A percentile compares a stretch with the other conserved stretches of the same genome.
Evolutionary conservation across 1,140 invertebrate species (phyloP).

Genomic region (Ditylenchus dipsaci): DNA sequence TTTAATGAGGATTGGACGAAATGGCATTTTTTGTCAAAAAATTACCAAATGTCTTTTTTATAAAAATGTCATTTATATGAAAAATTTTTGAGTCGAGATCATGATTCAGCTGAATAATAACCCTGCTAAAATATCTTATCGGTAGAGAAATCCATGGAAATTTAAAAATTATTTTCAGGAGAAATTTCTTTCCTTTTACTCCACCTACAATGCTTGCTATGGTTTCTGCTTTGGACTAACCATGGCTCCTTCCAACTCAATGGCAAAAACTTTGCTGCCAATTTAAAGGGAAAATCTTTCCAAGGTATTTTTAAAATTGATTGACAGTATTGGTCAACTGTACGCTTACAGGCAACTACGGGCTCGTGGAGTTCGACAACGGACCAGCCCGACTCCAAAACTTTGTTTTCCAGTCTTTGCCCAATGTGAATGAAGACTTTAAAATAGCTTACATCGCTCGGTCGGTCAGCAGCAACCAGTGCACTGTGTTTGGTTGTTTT

Average conservation of each 20-base stretch:
- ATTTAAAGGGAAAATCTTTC: slow-evolving; percentile 14
- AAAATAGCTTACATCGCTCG: slow-evolving; percentile 19
- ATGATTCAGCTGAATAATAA: too few relatives aligned
- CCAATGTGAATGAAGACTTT: slow-evolving; percentile 11
- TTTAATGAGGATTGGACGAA: too few relatives aligned
- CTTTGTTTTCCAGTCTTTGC: slow-evolving; percentile 18
- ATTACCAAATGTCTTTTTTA: too few relatives aligned
- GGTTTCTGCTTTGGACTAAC: slow-evolving; percentile 34
- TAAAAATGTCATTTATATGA: too few relatives aligned
- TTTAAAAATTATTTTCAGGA: slow-evolving; percentile 19
- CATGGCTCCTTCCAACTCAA: not conserved
- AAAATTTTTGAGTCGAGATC: too few relatives aligned
- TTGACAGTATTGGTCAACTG: too few relatives aligned
- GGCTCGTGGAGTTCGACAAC: slow-evolving; percentile 16
- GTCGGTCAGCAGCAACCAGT: not conserved
- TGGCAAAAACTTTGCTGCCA: not conserved
- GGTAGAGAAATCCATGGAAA: too few relatives aligned
- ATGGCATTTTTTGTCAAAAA: too few relatives aligned
- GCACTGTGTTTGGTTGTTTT: slow-evolving; percentile 14
- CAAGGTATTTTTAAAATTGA: slow-evolving; percentile 7
- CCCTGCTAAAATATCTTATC: too few relatives aligned
- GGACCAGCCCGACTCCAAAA: slow-evolving; percentile 10
- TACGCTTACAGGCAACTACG: slow-evolving; percentile 24
- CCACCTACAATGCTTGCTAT: slow-evolving; percentile 39
- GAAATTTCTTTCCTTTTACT: slow-evolving; percentile 7